phyloP scores from a whole-genome alignment of 2,113 vertebrate genomes.

The Axis porcinus region DNA sequence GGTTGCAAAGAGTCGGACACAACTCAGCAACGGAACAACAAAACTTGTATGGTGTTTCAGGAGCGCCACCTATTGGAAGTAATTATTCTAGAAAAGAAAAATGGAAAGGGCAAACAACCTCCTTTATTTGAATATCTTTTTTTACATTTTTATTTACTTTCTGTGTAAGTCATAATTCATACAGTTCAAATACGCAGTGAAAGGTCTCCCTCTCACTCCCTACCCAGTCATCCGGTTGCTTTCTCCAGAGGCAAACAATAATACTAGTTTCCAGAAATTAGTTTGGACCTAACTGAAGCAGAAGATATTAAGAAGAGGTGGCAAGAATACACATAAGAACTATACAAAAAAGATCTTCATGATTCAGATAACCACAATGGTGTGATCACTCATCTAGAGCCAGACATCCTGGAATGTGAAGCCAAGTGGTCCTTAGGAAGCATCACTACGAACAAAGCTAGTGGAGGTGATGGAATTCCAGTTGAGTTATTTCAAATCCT shows the following conservation, averaged over 20 bases:
- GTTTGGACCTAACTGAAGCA: not conserved
- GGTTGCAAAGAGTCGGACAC: not conserved
- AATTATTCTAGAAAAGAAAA: slow-evolving; percentile 13
- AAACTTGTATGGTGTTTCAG: not conserved
- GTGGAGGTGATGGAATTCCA: not conserved
- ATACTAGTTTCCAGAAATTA: not conserved
- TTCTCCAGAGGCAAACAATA: not conserved
- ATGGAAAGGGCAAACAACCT: not conserved
- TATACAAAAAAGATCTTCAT: not conserved
- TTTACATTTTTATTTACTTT: not conserved
- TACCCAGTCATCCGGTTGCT: not conserved
- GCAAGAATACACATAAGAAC: not conserved
- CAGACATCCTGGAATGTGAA: not conserved
- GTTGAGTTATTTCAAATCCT: not conserved
- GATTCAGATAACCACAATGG: not conserved
- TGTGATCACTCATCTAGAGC: not conserved
- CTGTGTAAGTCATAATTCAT: not conserved
- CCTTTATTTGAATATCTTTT: not conserved
- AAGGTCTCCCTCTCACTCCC: not conserved
- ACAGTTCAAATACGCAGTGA: not conserved
- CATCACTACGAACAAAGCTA: not conserved
- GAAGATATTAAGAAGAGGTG: not conserved
- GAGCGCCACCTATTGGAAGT: slow-evolving; percentile 32
- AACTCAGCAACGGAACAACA: not conserved
- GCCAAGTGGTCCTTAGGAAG: not conserved